Base-by-base conservation (phyloP, 1,140 invertebrate species). In the Apis cerana region DNA sequence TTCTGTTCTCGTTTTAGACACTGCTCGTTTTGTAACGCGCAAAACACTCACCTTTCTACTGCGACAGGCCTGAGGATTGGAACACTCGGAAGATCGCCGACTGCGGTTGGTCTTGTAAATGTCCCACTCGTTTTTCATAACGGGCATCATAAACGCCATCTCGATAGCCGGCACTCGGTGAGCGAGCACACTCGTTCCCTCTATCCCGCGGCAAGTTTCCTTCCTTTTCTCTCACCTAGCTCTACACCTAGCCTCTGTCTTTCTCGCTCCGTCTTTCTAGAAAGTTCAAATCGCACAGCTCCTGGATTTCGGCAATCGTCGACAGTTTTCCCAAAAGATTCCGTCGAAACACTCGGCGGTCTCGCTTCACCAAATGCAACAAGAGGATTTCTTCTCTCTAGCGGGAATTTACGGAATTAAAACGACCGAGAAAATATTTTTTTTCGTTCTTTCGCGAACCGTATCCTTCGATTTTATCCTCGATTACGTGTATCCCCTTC, bases 61-160 rank as follows among this genome's bases (percentile, higher is more conserved):
- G 61, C 96, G 95, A 80, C 96, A 96, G 43, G 94, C 91, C 75
- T 95, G 93, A 84, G 96, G 95, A 94, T 96, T 96, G 33, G 96
- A 96, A 80, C 96, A 96, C 91, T 97, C 97, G 13, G 97, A 97
- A 43, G 95, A 95, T 52, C 96, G 95, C 75, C 97, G 95, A 80
- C 95, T 96, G 75, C 97, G 95, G 92, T 97, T 96, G 80, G 96
- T 96, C 94, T 97, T 97, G 95, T 98, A 98, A 92, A 98, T 98
- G 92, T 98, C 97, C 95, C 97, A 98, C 94, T 98, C 97, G 94
- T 98, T 98, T 95, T 98, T 98, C 92, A 98, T 96, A 84, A 98
- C 97, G 61, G 97, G 97, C 97, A 98, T 98, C 97, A 98, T 98
- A 94, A 98, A 98, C 95, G 97, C 97, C 97, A 98, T 98, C 92